Evolutionary conservation across 2,888 invertebrate species (phyloP), one percentile per base, ranked within the genome.

Genomic region (Drosophila stalkeri): DNA sequence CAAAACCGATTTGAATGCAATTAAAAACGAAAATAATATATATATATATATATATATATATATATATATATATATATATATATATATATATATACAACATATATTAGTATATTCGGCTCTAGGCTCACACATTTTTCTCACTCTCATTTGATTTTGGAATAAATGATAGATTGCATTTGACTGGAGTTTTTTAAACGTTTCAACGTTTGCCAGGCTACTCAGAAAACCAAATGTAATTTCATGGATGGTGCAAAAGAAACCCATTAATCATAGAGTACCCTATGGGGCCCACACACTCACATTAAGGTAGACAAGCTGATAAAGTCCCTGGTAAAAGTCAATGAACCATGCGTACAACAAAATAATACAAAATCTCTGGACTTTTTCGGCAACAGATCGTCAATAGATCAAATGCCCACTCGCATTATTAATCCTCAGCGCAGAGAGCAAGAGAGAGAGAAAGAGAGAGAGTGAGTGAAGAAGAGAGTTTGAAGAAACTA

Each of bases 351-450:
- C 44, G 61, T 64, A 65, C 56, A 69, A 62, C 41, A 27, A 16
- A 16, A 6, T 16, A 35, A 57, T 20, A 33, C 18, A 33, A 44
- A 20, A 57, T 57, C 43, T 86, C 85, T 85, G 86, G 86, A 86
- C 87, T 80, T 85, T 89, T 86, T 86, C 86, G 87, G 89, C 86
- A 85, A 89, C 63, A 75, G 76, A 57, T 72, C 75, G 80, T 80
- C 80, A 81, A 82, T 81, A 74, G 71, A 82, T 81, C 68, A 67
- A 55, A 76, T 69, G 69, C 74, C 78, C 84, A 81, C 84, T 80
- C 72, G 78, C 85, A 84, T 81, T 85, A 87, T 89, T 84, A 89
- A 85, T 85, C 85, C 85, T 85, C 89, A 80, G 72, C 83, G 44
- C 77, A 57, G 56, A 37, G 23, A 7, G 27, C n/a, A n/a, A 59